phyloP scores from a whole-genome alignment of 1,140 invertebrate species.

The Polyergus mexicanus region DNA sequence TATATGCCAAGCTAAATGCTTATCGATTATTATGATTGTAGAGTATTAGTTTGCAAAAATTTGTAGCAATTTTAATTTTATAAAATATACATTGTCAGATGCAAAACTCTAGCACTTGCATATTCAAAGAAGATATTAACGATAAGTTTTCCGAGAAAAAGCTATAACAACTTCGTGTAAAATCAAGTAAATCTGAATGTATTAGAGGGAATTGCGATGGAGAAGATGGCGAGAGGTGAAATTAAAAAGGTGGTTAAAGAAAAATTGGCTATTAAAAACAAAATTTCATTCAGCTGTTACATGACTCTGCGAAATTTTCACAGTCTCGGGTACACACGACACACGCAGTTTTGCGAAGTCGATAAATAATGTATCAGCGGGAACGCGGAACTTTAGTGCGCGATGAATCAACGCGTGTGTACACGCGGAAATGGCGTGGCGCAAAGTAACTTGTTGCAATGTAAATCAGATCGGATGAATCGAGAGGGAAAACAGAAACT shows the following conservation, averaged over 20 bases:
- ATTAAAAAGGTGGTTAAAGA: conserved; percentile 17
- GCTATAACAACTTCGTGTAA: neutral
- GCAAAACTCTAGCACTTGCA: neutral
- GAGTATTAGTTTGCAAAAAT: conserved; percentile 17
- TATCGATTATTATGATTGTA: neutral
- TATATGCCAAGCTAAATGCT: neutral
- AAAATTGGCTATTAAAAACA: conserved; percentile 16
- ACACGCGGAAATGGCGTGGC: conserved; percentile 56
- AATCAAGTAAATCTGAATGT: conserved; percentile 20
- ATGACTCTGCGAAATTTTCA: conserved; percentile 46
- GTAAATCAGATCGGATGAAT: conserved; percentile 69
- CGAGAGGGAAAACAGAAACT: conserved; percentile 68
- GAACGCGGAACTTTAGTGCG: conserved; percentile 54
- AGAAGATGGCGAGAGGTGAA: neutral
- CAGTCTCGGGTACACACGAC: conserved; percentile 12
- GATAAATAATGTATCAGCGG: conserved; percentile 74
- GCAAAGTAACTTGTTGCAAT: conserved; percentile 69
- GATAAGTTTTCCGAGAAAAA: conserved; percentile 21
- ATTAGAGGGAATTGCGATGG: neutral
- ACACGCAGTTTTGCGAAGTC: conserved; percentile 50
- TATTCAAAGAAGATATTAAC: neutral
- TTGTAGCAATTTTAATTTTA: neutral
- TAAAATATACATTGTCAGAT: neutral
- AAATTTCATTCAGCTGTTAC: conserved; percentile 35
- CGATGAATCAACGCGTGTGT: conserved; percentile 65